A percentile compares a stretch with the other conserved stretches of the same genome.
Conservation (phyloP, 2,113 vertebrate species). For the Cyprinus carpio region DNA sequence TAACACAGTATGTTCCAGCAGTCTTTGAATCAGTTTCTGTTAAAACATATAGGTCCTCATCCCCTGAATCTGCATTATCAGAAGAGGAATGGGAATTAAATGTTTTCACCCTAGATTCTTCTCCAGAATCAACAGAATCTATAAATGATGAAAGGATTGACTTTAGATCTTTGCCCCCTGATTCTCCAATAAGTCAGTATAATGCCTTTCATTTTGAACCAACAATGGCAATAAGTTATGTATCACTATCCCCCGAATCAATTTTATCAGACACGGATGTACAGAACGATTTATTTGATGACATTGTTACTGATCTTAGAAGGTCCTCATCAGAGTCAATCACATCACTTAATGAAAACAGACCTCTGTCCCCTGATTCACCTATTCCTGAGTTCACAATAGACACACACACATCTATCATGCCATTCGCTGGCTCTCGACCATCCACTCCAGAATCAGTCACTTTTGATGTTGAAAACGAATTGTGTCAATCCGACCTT, state of each 20-base stretch:
- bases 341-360: conserved; percentile 39
- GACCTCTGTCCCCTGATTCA: conserved; percentile 59
- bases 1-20: conserved; percentile 52
- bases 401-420: not conserved
- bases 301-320: not conserved
- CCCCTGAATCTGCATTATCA: conserved; percentile 37
- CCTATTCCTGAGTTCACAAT: conserved; percentile 49
- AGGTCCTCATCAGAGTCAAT: conserved; percentile 52
- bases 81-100: conserved; percentile 16
- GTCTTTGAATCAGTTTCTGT: conserved; percentile 6
- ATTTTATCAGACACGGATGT: conserved; percentile 56
- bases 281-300: conserved; percentile 24
- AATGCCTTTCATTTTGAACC: not conserved
- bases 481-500: not conserved
- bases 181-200: conserved; percentile 30
- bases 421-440: conserved; percentile 6
- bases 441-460: conserved; percentile 48
- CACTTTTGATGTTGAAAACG: conserved; percentile 14
- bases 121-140: not conserved
- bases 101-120: not conserved
- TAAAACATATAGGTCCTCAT: not conserved
- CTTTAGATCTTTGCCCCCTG: conserved; percentile 47
- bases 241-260: conserved; percentile 53
- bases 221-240: not conserved
- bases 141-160: not conserved